A percentile compares a stretch with the other conserved stretches of the same genome.
phyloP scores from a whole-genome alignment of 2,888 invertebrate species.

The Lagria hirta region DNA sequence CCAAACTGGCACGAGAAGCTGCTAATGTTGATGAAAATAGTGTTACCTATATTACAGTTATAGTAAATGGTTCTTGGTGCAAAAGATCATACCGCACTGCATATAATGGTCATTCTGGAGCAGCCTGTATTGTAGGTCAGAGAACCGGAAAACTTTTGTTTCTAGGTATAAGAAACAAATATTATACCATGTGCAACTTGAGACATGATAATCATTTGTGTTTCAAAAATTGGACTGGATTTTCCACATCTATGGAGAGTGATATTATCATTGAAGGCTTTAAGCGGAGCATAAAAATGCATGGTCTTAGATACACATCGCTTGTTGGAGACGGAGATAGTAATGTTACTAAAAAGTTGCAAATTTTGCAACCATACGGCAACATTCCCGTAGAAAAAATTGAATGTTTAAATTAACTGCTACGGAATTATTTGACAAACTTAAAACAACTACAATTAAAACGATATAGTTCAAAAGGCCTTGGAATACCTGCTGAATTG shows the following conservation, averaged over 20 bases:
- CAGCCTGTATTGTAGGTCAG: conserved; percentile 33
- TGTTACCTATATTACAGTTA: too few relatives aligned
- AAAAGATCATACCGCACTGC: too few relatives aligned
- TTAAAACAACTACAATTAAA: too few relatives aligned
- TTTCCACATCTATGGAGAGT: conserved; percentile 44
- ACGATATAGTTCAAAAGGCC: too few relatives aligned
- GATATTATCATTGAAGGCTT: conserved; percentile 45
- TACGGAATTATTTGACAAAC: conserved; percentile 8
- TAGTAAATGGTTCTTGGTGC: too few relatives aligned
- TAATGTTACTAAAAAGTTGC: conserved; percentile 39
- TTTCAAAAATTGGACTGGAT: conserved; percentile 43
- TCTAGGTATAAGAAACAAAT: conserved; percentile 42
- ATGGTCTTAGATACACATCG: conserved; percentile 38
- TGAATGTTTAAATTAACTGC: conserved; percentile 40
- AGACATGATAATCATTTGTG: conserved; percentile 41
- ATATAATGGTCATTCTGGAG: too few relatives aligned
- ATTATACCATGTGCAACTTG: conserved; percentile 39
- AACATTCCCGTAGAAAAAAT: conserved; percentile 41
- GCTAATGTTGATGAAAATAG: too few relatives aligned
- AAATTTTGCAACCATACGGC: conserved; percentile 34
- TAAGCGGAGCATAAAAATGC: conserved; percentile 34
- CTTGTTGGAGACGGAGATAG: conserved; percentile 48
- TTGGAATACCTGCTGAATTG: too few relatives aligned
- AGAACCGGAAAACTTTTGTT: conserved; percentile 36
- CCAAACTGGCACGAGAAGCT: too few relatives aligned